Base-by-base conservation (phyloP, 2,797 vertebrate species). In the Ctenopoma multispine region DNA sequence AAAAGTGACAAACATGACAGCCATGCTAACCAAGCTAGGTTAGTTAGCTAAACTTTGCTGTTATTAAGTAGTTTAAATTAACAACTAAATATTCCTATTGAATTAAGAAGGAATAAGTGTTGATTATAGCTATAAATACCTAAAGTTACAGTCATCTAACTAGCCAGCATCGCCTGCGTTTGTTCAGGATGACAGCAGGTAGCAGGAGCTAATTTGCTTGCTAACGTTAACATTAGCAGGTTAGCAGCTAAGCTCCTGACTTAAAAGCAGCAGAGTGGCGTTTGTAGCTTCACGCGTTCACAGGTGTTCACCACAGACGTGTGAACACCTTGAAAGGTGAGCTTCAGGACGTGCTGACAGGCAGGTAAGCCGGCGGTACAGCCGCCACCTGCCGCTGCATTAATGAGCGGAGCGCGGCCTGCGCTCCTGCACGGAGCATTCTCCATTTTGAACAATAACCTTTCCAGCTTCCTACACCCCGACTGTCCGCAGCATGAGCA, bases 401-500 rank as follows among this genome's bases (percentile, higher is more conserved):
- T 38, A 69, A 23, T 24, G 61, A 69, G 57, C 63, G 1, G 57
- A 79, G 82, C 60, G 90, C 85, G 93, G 95, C 93, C 94, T 93
- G 85, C 67, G 64, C 82, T 75, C 71, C 72, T 76, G 73, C 65
- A 87, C 55, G 80, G 93, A 94, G 92, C 92, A 92, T 96, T 96
- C 96, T 97, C 96, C 96, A 97, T 96, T 97, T 97, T 96, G 96
- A 97, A 96, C 92, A 96, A 95, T 95, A 91, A 89, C 77, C 77
- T 12, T 38, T 24, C 84, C 84, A 85, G 91, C 78, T 85, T 90
- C 88, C 87, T 86, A 75, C 58, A 67, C 66, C n/a, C 21, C 43
- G 54, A 34, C 5, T 29, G 1, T 27, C 20, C 34, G 60, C 48
- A 17, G n/a, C 44, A 20, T 7, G 17, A 44, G 43, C 43, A 7